These are phyloP conservation scores for Archivesica marissinica DNA, from an alignment of 1,140 invertebrate species.

Conservation along the genomic window DNA sequence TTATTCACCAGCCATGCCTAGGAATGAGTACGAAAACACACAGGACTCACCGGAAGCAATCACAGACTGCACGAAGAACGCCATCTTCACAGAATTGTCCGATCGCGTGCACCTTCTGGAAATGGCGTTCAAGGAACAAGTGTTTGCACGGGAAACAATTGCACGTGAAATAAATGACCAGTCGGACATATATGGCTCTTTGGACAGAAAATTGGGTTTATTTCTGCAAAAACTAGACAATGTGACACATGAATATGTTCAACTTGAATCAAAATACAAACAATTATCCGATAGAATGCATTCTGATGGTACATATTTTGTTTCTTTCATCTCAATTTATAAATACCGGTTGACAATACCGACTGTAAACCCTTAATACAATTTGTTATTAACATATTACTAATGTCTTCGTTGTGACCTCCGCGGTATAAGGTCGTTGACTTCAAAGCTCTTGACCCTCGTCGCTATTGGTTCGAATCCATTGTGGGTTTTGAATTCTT, in stretches of 20 bases:
- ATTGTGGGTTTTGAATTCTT: no score
- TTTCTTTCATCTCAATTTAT: neutral
- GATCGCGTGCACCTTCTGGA: conserved; percentile 69
- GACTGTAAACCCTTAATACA: no score
- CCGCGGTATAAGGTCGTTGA: no score
- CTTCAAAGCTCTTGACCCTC: no score
- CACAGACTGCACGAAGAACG: conserved; percentile 62
- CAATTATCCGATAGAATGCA: conserved; percentile 64
- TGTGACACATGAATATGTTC: conserved; percentile 45
- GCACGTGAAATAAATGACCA: conserved; percentile 74
- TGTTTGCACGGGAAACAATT: conserved; percentile 69
- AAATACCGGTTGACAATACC: no score
- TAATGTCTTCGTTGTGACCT: no score
- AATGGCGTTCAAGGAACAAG: conserved; percentile 75
- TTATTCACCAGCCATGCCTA: neutral
- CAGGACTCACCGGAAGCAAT: neutral
- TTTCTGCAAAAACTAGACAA: conserved; percentile 64
- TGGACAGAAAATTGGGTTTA: conserved; percentile 66
- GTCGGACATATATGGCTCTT: conserved; percentile 65
- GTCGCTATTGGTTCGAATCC: no score
- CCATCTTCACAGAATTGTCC: conserved; percentile 66
- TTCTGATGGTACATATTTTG: conserved; percentile 69
- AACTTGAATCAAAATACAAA: conserved; percentile 58
- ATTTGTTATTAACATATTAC: no score
- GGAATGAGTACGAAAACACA: neutral